phyloP scores from a whole-genome alignment of 2,888 invertebrate species.

The Eupithecia exiguata region DNA sequence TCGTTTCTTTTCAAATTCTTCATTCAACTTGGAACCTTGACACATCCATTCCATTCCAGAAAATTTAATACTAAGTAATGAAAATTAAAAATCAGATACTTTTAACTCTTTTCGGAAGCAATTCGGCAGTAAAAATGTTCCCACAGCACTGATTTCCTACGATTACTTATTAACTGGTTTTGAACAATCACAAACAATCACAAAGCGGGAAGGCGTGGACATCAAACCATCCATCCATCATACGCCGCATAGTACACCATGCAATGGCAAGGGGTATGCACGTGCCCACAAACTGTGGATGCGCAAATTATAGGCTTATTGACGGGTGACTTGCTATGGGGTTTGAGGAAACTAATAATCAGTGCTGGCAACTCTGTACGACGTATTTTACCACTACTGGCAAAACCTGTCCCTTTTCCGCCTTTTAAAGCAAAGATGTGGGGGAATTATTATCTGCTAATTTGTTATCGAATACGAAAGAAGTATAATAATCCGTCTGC shows the following conservation, averaged over 20 bases:
- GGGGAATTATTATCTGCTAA: not conserved
- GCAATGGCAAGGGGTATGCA: conserved; percentile 27
- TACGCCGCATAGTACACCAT: conserved; percentile 19
- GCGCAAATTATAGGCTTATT: conserved; percentile 37
- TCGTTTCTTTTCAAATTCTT: too few relatives aligned
- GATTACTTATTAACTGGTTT: conserved; percentile 32
- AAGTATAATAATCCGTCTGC: too few relatives aligned
- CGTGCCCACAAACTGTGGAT: conserved; percentile 36
- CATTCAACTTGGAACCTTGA: too few relatives aligned
- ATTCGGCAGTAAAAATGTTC: not conserved
- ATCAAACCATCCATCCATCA: conserved; percentile 20
- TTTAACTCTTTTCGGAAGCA: too few relatives aligned
- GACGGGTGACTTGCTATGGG: conserved; percentile 24
- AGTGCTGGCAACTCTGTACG: not conserved
- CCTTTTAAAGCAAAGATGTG: too few relatives aligned
- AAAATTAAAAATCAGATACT: too few relatives aligned
- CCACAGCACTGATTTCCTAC: conserved; percentile 21
- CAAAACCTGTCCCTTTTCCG: not conserved
- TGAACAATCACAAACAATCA: conserved; percentile 25
- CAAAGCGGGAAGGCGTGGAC: conserved; percentile 32
- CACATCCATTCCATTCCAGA: too few relatives aligned
- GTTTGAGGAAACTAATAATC: conserved; percentile 8
- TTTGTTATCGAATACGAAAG: too few relatives aligned
- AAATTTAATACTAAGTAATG: too few relatives aligned
- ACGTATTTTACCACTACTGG: not conserved